Evolutionary conservation across 2,888 invertebrate species (phyloP), one percentile per base, ranked within the genome.

Genomic region (Chrysodeixis includens): DNA sequence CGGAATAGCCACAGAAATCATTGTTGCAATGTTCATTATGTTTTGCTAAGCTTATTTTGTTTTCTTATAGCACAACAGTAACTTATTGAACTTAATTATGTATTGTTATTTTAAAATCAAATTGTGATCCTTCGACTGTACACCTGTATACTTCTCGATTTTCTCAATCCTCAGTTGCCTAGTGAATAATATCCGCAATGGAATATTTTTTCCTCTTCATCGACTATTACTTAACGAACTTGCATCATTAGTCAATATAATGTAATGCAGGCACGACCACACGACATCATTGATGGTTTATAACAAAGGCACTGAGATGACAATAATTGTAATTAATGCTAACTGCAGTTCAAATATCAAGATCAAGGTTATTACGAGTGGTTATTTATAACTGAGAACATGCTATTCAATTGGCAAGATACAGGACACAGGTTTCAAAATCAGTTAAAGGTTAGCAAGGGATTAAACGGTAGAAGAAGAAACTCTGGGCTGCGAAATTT

Each of bases 261-360:
- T 40, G 40, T 40, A 40, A 40, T 40, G 40, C 40, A 40, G n/a
- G 5, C n/a, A n/a, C n/a, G 40, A 40, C 40, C 4, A 40, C 40
- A 40, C 14, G 12, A 35, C 35, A 35, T 35, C 12, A 35, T 8
- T 26, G 12, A 75, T 70, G 64, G 57, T 51, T 8, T 9, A 22
- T 40, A 52, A 52, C 20, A 62, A 58, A 58, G 56, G 49, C 63
- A 18, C 30, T 20, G 26, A 46, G 26, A 69, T 30, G 51, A 75
- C 76, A 71, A 71, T 62, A 57, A 49, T 20, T 2, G 18, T 49
- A 46, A 46, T 46, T 46, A 49, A 49, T 10, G 18, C 18, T 20
- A 20, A 49, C 46, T 49, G 46, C 46, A 10, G 49, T 56, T 71
- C 32, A 44, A 44, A 59, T 76, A 20, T 46, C 18, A 59, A 76